Base-by-base conservation (phyloP, 2,113 vertebrate genomes). In the Diadophis punctatus region DNA sequence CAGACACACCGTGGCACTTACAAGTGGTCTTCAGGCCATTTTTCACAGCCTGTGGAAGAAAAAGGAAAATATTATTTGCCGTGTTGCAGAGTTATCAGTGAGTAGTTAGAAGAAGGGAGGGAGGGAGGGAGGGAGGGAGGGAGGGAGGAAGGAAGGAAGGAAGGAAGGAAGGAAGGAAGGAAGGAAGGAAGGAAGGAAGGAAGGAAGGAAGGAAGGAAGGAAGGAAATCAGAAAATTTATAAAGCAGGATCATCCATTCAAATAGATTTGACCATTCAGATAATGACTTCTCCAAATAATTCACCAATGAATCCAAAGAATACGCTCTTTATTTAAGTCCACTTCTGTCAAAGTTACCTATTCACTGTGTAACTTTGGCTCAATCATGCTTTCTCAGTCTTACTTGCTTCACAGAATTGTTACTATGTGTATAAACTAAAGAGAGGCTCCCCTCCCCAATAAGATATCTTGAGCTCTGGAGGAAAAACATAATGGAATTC, bases 1-100 rank as follows among this genome's bases (percentile, higher is more conserved):
- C 99, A 0, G 99, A 99, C 92, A 99, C 99, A 0, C 99, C 99
- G 0, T 99, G 99, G 96, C 99, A 99, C 96, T 99, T 99, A 95
- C 99, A 99, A 0, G 99, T 99, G 23, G 99, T 99, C 97, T 98
- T 99, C 95, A 99, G 98, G 58, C 99, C 99, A 0, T 98, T 99
- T 97, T 99, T 99, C 95, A 99, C 99, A 0, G 98, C 98, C 99
- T 99, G 96, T 10, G 55, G 88, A 58, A 0, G 2, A 39, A 25
- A 92, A 51, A 92, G 94, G 89, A 85, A 93, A 68, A 87, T 27
- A 20, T 10, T 43, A 91, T 49, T 92, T 52, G 89, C 86, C 43
- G 74, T n/a, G 51, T 80, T 86, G 34, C 8, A 9, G 63, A 85
- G 87, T 84, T 74, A 56, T 20, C 12, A 94, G 46, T 34, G 48